These are phyloP conservation scores for Acanthosepion lycidas DNA, from an alignment of 2,888 invertebrate species.

Conservation along the genomic window DNA sequence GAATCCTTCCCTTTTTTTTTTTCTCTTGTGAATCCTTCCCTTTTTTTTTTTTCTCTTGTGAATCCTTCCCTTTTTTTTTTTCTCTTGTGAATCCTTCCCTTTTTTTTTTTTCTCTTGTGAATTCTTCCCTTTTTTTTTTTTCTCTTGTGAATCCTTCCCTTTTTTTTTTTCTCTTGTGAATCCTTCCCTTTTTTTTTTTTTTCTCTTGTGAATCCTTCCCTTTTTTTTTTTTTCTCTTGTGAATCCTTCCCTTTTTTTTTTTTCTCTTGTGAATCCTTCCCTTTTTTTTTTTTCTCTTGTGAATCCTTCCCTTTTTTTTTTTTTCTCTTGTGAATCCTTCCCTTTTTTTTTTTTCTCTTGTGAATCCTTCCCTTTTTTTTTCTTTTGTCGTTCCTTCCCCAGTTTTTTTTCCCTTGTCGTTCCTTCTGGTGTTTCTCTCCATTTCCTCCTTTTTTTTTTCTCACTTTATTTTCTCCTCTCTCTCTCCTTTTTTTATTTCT, in stretches of 20 bases:
- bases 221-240: background rate
- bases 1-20: background rate
- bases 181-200: background rate
- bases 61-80: no score
- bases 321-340: no score
- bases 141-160: background rate
- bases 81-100: no score
- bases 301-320: background rate
- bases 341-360: no score
- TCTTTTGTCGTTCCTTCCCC: background rate
- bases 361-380: no score
- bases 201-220: accelerated
- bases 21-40: background rate
- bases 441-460: background rate
- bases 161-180: background rate
- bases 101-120: no score
- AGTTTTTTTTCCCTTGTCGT: background rate
- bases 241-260: background rate
- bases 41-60: background rate
- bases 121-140: background rate
- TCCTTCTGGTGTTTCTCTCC: background rate
- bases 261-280: accelerated
- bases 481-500: no score
- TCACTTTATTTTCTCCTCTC: background rate
- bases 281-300: background rate